phyloP scores from a whole-genome alignment of 2,113 vertebrate species.

The Nothocercus julius region DNA sequence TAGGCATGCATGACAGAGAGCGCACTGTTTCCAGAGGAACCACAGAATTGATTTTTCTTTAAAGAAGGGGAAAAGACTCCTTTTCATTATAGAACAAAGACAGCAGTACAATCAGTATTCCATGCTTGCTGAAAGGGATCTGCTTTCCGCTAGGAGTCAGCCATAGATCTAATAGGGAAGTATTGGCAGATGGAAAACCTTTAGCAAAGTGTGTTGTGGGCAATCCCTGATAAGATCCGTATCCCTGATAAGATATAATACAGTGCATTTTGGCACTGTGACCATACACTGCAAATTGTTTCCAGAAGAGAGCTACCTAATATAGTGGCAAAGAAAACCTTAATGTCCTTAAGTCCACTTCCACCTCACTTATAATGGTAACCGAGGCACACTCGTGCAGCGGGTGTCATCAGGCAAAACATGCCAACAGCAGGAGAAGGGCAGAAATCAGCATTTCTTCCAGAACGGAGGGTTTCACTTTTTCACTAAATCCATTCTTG shows the following conservation, averaged over 20 bases:
- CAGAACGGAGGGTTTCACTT: neutral
- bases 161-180: neutral
- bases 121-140: neutral
- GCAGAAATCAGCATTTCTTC: neutral
- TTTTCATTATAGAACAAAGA: neutral
- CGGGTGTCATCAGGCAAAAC: neutral
- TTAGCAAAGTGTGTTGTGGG: neutral
- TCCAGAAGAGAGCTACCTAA: neutral
- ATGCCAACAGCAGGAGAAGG: neutral
- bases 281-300: neutral
- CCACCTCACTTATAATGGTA: neutral
- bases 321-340: neutral
- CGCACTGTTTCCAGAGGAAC: constrained; percentile 27
- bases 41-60: neutral
- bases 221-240: neutral
- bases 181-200: neutral
- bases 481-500: neutral
- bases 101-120: neutral
- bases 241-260: neutral
- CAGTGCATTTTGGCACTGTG: neutral
- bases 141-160: neutral
- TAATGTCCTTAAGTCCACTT: neutral
- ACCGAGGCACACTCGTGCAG: neutral
- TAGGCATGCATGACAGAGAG: neutral
- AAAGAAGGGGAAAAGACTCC: neutral